Evolutionary conservation across 2,888 invertebrate species (phyloP), one percentile per base, ranked within the genome.

Genomic region (Lamellibrachia satsuma): DNA sequence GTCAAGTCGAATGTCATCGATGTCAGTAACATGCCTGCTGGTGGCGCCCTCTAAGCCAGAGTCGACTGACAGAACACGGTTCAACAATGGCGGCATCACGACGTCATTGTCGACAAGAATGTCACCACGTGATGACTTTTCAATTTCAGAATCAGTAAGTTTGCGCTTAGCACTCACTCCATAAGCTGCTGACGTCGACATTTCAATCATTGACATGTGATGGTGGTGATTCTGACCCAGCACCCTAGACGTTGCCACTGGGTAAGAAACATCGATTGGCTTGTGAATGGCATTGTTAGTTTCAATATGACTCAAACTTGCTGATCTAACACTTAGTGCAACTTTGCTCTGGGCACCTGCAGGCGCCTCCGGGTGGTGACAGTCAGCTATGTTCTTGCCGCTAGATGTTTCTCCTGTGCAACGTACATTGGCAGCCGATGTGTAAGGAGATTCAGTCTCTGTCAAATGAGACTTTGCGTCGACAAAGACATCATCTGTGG

Each of bases 401-500:
- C 92, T 51, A 93, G 51, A 39, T 55, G 52, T 27, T 90, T 52
- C 91, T 90, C 90, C 55, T 22, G 91, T n/a, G 90, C 93, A 7
- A 52, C 7, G 11, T 6, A 75, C 22, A n/a, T 75, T 75, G 75
- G 75, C 22, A 2, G 15, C 75, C 22, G 22, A 15, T 75, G 75
- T 15, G n/a, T 6, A 75, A 15, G 75, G 75, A 15, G 75, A 75
- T 22, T 75, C 75, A 15, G n/a, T n/a, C 15, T 75, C 75, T 6
- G 75, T 75, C 22, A 75, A 75, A 75, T 22, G 15, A 6, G 92
- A 92, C 15, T 90, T 92, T 11, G 93, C 94, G 90, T 94, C 94
- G 8, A 92, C 60, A 92, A 93, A 94, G 15, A 92, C 92, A 52
- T 93, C 93, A 51, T 93, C 93, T n/a, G 90, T 91, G 27, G 93